phyloP scores from a whole-genome alignment of 2,113 vertebrate species.

The Piaya cayana region DNA sequence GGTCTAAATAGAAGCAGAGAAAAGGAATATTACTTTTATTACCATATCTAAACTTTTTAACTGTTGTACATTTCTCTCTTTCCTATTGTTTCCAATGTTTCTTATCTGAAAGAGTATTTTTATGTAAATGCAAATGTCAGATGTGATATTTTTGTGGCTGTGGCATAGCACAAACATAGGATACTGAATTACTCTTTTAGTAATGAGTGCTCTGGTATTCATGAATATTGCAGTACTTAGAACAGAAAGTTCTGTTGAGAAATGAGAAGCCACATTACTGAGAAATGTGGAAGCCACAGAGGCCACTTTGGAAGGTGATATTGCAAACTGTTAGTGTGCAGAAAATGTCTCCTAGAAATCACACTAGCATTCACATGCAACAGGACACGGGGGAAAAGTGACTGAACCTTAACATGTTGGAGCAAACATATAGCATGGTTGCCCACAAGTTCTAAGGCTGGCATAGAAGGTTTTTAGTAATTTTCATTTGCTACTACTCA shows the following conservation, averaged over 20 bases:
- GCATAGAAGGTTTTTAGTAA: not conserved
- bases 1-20: not conserved
- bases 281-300: not conserved
- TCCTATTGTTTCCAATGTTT: not conserved
- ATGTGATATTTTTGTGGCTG: rapidly evolving
- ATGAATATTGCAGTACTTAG: not conserved
- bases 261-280: too few relatives aligned
- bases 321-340: not conserved
- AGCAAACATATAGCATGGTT: not conserved
- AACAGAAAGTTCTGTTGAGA: too few relatives aligned
- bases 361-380: not conserved
- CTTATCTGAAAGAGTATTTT: not conserved
- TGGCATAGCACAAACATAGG: not conserved
- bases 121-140: not conserved
- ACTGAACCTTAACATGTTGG: not conserved
- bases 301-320: not conserved
- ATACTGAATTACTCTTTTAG: not conserved
- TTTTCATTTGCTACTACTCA: not conserved
- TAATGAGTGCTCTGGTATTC: not conserved
- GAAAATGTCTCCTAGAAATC: not conserved
- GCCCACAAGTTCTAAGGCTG: not conserved
- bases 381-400: not conserved
- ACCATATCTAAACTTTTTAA: not conserved
- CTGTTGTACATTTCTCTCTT: not conserved
- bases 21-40: not conserved